These are phyloP conservation scores for Acleris cristana DNA, from an alignment of 2,888 invertebrate genomes.

Conservation along the genomic window DNA sequence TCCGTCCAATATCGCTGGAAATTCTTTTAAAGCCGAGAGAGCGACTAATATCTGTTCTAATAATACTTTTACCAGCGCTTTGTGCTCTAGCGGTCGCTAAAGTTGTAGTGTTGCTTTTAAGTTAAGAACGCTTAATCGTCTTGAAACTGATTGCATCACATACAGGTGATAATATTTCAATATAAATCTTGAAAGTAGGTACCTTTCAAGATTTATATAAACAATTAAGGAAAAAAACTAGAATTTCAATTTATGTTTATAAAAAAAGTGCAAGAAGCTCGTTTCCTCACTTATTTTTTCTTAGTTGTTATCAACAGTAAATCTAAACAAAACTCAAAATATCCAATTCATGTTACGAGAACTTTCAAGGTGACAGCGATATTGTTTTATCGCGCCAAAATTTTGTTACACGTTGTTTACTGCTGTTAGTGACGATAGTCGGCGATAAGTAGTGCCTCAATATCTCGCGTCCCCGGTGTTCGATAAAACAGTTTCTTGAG, in stretches of 20 bases:
- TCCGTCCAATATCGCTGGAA: constrained; percentile 53
- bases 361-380: constrained; percentile 68
- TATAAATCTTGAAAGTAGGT: neutral
- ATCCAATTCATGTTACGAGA: constrained; percentile 47
- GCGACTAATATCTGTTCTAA: constrained; percentile 53
- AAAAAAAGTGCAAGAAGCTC: too few species aligned
- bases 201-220: too few species aligned
- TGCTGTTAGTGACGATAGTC: constrained; percentile 61
- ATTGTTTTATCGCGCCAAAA: constrained; percentile 65
- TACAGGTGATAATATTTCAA: constrained; percentile 47
- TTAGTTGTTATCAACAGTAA: too few species aligned
- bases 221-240: too few species aligned
- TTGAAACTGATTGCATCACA: constrained; percentile 49
- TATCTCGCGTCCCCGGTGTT: constrained; percentile 55
- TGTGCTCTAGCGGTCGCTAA: constrained; percentile 49
- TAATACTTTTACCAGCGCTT: constrained; percentile 57
- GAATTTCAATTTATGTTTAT: too few species aligned
- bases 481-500: constrained; percentile 69
- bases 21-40: constrained; percentile 57
- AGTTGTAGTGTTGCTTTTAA: constrained; percentile 55
- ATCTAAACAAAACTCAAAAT: constrained; percentile 37
- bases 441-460: constrained; percentile 64
- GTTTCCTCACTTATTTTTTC: too few species aligned
- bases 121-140: constrained; percentile 54
- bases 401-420: constrained; percentile 53